Conservation (phyloP, 2,888 invertebrate species). For the Limnephilus marmoratus region DNA sequence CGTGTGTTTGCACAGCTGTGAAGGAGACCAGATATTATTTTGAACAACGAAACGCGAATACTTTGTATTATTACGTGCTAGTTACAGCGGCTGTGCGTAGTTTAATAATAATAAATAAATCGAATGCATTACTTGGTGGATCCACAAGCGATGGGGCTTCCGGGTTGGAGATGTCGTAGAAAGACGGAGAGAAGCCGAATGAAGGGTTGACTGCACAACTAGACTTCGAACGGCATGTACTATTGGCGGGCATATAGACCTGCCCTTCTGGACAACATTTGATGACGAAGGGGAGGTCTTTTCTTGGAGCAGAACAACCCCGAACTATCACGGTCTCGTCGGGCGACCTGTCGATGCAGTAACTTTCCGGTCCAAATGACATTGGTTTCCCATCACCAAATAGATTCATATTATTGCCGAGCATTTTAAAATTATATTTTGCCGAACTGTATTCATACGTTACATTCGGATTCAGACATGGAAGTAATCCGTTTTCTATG, state of each 20-base stretch:
- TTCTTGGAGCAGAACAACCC: constrained; percentile 70
- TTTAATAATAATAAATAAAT: neutral
- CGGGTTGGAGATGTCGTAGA: constrained; percentile 70
- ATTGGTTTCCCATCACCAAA: constrained; percentile 67
- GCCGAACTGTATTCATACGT: constrained; percentile 39
- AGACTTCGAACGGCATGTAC: constrained; percentile 67
- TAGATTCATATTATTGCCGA: constrained; percentile 70
- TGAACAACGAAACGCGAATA: neutral
- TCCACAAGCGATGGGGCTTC: constrained; percentile 59
- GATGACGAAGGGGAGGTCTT: constrained; percentile 72
- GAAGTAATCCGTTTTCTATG: constrained; percentile 38
- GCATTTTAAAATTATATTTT: constrained; percentile 68
- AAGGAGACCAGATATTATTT: neutral
- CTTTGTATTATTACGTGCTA: neutral
- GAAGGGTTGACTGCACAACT: constrained; percentile 70
- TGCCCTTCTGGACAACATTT: constrained; percentile 78
- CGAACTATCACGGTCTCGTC: constrained; percentile 70
- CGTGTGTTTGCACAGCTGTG: neutral
- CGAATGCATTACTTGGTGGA: constrained; percentile 69
- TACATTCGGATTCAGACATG: constrained; percentile 49
- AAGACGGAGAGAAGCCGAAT: constrained; percentile 70
- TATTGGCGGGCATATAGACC: constrained; percentile 70
- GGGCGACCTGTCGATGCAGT: constrained; percentile 73
- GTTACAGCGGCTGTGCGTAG: neutral
- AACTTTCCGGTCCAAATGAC: constrained; percentile 70